Evolutionary conservation across 2,888 invertebrate genomes (phyloP), one percentile per base, ranked within the genome.

Genomic region (Eristalis arbustorum): DNA sequence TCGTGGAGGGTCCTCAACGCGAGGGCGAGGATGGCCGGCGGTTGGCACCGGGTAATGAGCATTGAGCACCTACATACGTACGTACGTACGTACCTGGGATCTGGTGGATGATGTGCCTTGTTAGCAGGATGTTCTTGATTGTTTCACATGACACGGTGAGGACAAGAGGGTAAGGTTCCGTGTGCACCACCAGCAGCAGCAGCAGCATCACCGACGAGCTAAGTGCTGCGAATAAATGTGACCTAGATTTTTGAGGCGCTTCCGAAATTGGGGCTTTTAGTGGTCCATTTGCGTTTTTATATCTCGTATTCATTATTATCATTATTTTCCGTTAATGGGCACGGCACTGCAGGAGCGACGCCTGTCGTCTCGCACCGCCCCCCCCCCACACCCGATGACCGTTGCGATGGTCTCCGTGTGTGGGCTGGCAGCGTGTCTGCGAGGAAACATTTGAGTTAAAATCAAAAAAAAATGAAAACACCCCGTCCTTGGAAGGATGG

Each of bases 261-360:
- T 49, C 71, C 42, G 14, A 76, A 80, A 76, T 80, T 63, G 75
- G 75, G 37, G 81, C 81, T 85, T 85, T 85, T 81, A 85, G 84
- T 73, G 72, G 84, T 77, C 76, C 84, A 81, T 81, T 81, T 77
- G 77, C 22, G 71, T 81, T 73, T 82, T 74, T 85, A 56, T 85
- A 77, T 73, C 66, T 74, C 42, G 62, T 67, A 63, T 71, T 72
- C 69, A 82, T 77, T 73, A 74, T 78, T 72, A 66, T 79, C 69
- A 79, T 83, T 69, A 84, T 85, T 73, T 76, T 56, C 23, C 69
- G 64, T 77, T 82, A 85, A 85, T 85, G 77, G 81, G 57, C 28
- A 22, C 22, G 2, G 66, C 25, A 8, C 28, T 8, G 61, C 37
- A 59, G 40, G 10, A 57, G 18, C 49, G 49, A 49, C 49, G 18